phyloP scores from a whole-genome alignment of 2,797 vertebrate species.

The Xyrichtys novacula region DNA sequence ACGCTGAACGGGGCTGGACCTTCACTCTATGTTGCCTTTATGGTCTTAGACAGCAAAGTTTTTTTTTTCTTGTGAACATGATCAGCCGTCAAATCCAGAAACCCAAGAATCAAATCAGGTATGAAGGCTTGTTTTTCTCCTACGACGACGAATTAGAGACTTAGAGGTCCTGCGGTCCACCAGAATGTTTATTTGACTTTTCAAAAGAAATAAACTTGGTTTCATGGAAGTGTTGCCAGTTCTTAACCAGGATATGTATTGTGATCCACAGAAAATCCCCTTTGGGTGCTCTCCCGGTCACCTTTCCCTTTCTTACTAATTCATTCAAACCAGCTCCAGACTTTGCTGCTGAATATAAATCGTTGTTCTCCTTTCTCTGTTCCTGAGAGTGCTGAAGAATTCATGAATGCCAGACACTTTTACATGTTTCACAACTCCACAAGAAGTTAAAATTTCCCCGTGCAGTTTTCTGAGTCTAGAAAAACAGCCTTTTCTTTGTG shows the following conservation, averaged over 20 bases:
- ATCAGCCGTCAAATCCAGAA: conserved; percentile 14
- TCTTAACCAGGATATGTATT: conserved; percentile 45
- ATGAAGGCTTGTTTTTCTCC: conserved; percentile 17
- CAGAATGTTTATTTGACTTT: conserved; percentile 67
- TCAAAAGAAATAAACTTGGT: conserved; percentile 47
- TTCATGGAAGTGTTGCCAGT: conserved; percentile 36
- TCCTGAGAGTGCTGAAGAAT: not conserved
- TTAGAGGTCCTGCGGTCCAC: conserved; percentile 42
- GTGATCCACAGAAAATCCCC: conserved; percentile 41
- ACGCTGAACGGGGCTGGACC: not conserved
- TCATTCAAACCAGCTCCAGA: conserved; percentile 23
- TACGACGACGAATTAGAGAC: conserved; percentile 5
- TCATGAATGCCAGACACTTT: conserved; percentile 8
- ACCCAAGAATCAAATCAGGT: conserved; percentile 11
- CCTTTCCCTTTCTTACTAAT: conserved; percentile 15
- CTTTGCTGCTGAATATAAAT: conserved; percentile 27
- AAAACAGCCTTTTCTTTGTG: conserved; percentile 20
- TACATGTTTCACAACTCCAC: conserved; percentile 10
- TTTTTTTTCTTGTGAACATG: conserved; percentile 10
- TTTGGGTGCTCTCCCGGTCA: conserved; percentile 45
- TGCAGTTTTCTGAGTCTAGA: conserved; percentile 15
- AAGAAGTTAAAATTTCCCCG: not conserved
- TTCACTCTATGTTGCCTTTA: not conserved
- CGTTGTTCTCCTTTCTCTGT: conserved; percentile 8
- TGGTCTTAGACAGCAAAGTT: not conserved